phyloP scores from a whole-genome alignment of 2,888 invertebrate genomes.

The Agriotes lineatus region DNA sequence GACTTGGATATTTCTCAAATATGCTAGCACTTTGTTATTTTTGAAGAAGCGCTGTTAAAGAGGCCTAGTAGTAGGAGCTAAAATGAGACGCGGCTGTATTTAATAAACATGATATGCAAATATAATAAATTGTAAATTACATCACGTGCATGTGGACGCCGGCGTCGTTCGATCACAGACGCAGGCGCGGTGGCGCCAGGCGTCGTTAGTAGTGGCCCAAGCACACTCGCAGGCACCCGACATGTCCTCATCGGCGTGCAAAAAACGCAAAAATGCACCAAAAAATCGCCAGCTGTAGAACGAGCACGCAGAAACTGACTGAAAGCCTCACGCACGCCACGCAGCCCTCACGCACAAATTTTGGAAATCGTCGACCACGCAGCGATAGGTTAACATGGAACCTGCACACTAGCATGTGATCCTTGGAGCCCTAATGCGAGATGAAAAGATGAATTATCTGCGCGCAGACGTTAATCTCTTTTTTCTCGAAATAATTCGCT shows the following conservation, averaged over 20 bases:
- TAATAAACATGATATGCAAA: constrained; percentile 17
- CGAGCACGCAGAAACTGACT: not conserved
- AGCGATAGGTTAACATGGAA: constrained; percentile 17
- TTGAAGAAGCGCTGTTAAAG: no score
- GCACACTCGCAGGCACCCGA: constrained; percentile 33
- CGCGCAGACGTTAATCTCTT: constrained; percentile 33
- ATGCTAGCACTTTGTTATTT: no score
- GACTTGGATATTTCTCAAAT: no score
- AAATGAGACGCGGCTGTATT: not conserved
- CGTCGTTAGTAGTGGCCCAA: constrained; percentile 45
- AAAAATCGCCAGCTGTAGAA: not conserved
- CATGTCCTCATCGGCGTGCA: constrained; percentile 29
- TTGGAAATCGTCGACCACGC: constrained; percentile 10
- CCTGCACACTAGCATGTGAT: constrained; percentile 20
- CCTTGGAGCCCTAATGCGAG: constrained; percentile 9
- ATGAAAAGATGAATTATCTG: constrained; percentile 25
- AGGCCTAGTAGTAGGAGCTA: not conserved
- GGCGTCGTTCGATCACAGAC: constrained; percentile 48
- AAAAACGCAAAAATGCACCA: constrained; percentile 32
- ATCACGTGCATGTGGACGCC: constrained; percentile 46
- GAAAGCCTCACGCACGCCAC: constrained; percentile 2
- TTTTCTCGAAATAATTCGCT: constrained; percentile 36
- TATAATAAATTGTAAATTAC: constrained; percentile 45
- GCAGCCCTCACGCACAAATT: constrained; percentile 19
- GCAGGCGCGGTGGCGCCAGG: constrained; percentile 56